Evolutionary conservation across 2,888 invertebrate genomes (phyloP), one percentile per base, ranked within the genome.

Genomic region (Alloplasta piceator): DNA sequence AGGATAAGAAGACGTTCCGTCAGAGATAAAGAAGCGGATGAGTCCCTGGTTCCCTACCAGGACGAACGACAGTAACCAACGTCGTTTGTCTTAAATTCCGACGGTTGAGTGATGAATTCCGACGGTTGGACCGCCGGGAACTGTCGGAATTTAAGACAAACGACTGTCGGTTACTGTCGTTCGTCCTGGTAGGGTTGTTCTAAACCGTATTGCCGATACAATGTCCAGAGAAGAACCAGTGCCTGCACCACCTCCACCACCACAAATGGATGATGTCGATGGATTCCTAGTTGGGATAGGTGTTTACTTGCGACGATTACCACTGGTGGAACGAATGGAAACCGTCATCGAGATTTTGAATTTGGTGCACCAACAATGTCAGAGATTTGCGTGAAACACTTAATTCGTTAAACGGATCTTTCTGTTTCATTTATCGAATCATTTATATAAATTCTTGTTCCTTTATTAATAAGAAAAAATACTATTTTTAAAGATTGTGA

Each of bases 181-280:
- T n/a, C n/a, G n/a, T n/a, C n/a, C n/a, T n/a, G n/a, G n/a, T n/a
- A n/a, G n/a, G n/a, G n/a, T 1, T 43, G 61, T 61, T 7, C 61
- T 61, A 1, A 61, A 61, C 41, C 63, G 63, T 9, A 64, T 48
- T 64, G 63, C 48, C n/a, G 48, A 64, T 64, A 36, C 63, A 46
- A 64, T 64, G 46, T 48, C 48, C 0, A 41, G 16, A 43, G 61
- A 61, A 1, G 61, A 61, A 14, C 61, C 61, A 43, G 16, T 61
- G 61, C 63, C 46, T 46, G 63, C n/a, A 64, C 63, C 5, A 48
- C 63, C 48, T 46, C 63, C 63, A n/a, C 26, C 63, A 46, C 63
- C 63, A 64, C 63, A 64, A 64, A 64, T 48, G 63, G 63, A 64
- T n/a, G 48, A 64, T 10, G 48, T 64, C n/a, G 63, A 64, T 64